phyloP scores from a whole-genome alignment of 2,888 invertebrate genomes.

The Oscheius onirici region DNA sequence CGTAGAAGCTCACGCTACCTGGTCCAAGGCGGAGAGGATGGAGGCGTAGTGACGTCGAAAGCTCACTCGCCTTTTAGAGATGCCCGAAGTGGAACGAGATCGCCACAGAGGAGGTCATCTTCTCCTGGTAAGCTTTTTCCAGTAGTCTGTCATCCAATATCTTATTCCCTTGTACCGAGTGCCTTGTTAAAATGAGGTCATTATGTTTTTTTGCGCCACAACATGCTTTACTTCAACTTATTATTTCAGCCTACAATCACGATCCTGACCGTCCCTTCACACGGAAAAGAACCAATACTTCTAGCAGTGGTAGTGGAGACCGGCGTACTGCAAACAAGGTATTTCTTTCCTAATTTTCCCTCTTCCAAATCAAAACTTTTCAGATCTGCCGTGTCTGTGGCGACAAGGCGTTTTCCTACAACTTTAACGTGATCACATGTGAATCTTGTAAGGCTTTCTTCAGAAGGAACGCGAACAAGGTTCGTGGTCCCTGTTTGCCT shows the following conservation, averaged over 20 bases:
- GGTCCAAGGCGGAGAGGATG: conserved; percentile 19
- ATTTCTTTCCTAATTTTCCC: neutral
- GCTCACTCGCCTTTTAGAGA: conserved; percentile 10
- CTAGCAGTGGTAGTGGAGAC: conserved; percentile 43
- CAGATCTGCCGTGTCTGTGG: conserved; percentile 89
- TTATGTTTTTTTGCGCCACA: no score
- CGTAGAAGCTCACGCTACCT: conserved; percentile 22
- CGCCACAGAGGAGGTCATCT: conserved; percentile 20
- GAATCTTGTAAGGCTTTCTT: conserved; percentile 96
- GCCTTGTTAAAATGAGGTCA: no score
- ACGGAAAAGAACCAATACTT: conserved; percentile 40
- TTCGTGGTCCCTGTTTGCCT: conserved; percentile 1
- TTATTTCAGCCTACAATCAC: neutral
- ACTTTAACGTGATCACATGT: conserved; percentile 77
- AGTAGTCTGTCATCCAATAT: neutral
- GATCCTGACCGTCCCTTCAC: neutral
- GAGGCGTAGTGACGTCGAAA: conserved; percentile 13
- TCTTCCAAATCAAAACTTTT: neutral
- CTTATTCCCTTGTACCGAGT: neutral
- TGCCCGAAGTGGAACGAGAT: conserved; percentile 1
- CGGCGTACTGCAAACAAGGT: conserved; percentile 52
- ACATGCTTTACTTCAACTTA: no score
- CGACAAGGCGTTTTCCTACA: conserved; percentile 76
- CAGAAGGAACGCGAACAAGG: conserved; percentile 84
- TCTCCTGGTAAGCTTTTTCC: conserved; percentile 18